Base-by-base conservation (phyloP, 2,888 invertebrate species). In the Drepanosiphum platanoidis region DNA sequence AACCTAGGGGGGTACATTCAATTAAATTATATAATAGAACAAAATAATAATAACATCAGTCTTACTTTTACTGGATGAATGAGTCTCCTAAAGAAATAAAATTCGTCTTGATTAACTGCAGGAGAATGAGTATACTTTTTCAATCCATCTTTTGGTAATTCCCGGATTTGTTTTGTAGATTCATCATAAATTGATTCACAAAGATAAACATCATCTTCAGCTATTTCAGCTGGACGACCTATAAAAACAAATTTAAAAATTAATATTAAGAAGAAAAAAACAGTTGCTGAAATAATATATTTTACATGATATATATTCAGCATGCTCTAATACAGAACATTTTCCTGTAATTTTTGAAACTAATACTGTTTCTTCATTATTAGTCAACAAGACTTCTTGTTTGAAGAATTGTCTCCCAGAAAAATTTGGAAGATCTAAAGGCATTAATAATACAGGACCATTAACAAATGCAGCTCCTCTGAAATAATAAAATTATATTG, bases 101-200 rank as follows among this genome's bases (percentile, higher is more conserved):
- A 92, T 90, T 99, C 99, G 90, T 99, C 99, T 78, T 96, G 94
- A n/a, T 94, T 95, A 68, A 98, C 97, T 18, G 93, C 92, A 74
- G 94, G 93, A 68, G 93, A 93, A 88, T 96, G 95, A 86, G 93
- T 93, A 88, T 95, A 96, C 91, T 95, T 96, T 88, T 95, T 94
- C 86, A 96, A 90, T 0, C 95, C 95, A 58, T 93, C 93, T 15
- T 90, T 89, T 82, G 93, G 92, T 30, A 95, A 91, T 89, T 95
- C 93, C 87, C 94, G 92, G 78, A 96, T 93, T 86, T 94, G 92
- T 86, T 95, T 93, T 88, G 95, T 95, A 42, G 94, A 93, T 90
- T 98, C 97, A 89, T 97, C 96, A 89, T 97, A 98, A 87, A 95
- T 92, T 0, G 95, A 96, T 89, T 97, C 97, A 89, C 97, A 98